phyloP scores from a whole-genome alignment of 2,797 vertebrate genomes.

The Xiphophorus birchmanni region DNA sequence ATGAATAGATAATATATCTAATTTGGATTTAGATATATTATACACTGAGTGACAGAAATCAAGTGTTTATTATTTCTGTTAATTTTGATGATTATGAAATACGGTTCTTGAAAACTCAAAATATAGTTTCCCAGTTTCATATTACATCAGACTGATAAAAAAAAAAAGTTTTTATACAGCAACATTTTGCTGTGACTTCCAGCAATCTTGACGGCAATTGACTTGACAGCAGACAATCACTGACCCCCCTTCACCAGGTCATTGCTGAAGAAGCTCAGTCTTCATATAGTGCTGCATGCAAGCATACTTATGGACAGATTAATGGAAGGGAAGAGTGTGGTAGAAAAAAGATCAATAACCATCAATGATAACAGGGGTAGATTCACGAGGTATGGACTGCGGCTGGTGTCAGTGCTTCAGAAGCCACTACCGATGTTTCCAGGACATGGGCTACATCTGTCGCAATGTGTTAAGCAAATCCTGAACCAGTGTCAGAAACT shows the following conservation, averaged over 20 bases:
- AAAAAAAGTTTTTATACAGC: background rate
- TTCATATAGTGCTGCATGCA: background rate
- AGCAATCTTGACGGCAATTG: background rate
- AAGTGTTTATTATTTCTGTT: background rate
- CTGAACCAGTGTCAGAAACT: too few relatives aligned
- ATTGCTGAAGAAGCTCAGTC: background rate
- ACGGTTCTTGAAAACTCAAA: background rate
- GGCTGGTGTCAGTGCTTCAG: too few relatives aligned
- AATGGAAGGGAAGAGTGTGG: background rate
- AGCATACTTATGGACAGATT: background rate
- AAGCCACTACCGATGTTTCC: too few relatives aligned
- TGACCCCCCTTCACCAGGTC: background rate
- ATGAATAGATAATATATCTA: background rate
- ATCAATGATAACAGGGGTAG: background rate
- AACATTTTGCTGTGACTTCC: background rate
- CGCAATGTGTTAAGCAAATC: too few relatives aligned
- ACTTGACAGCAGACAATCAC: background rate
- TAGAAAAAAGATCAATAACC: background rate
- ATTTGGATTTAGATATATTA: background rate
- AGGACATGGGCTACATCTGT: too few relatives aligned
- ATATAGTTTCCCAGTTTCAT: background rate
- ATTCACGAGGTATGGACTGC: too few relatives aligned
- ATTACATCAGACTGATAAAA: background rate
- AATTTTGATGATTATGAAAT: background rate
- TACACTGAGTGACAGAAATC: background rate